Evolutionary conservation across 2,113 vertebrate species (phyloP), one percentile per base, ranked within the genome.

Genomic region (Acrocephalus kingi): DNA sequence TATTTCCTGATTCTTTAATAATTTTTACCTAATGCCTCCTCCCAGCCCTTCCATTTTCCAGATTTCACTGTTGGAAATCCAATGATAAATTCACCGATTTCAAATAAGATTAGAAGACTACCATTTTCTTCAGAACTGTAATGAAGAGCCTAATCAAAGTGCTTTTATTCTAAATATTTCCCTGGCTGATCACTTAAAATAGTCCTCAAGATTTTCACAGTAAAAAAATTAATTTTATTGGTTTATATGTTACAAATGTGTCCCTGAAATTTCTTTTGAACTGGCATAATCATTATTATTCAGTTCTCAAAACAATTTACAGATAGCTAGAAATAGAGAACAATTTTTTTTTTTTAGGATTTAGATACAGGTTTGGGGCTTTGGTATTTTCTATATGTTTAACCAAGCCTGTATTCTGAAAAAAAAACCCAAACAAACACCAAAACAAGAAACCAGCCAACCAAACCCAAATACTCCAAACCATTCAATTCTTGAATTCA

Each of bases 321-420:
- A 66, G 23, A 56, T 35, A 46, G 8, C 2, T 74, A 48, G 39
- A 91, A 85, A 2, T 28, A 39, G 12, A 68, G 8, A 84, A 54
- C 2, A 19, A 11, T 19, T 63, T 62, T 73, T n/a, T n/a, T n/a
- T 66, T 22, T 69, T 67, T 8, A 52, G 22, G 4, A 81, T 37
- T 62, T 51, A 71, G 35, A 27, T 30, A 37, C 1, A 27, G 1
- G 2, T 17, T 55, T 66, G 1, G 3, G 21, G 4, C 1, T 75
- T 64, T 48, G 6, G 1, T 23, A 66, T 87, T 90, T 91, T 68
- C 19, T n/a, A 5, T 31, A 43, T 33, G 2, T 52, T 91, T 64
- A 91, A 58, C 2, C 2, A 64, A 76, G 6, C 4, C 14, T 51
- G 37, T 1, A 1, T 48, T 86, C 81, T 25, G 7, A 9, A 31